Conservation (phyloP, 2,888 invertebrate genomes). For the Alcis repandata region DNA sequence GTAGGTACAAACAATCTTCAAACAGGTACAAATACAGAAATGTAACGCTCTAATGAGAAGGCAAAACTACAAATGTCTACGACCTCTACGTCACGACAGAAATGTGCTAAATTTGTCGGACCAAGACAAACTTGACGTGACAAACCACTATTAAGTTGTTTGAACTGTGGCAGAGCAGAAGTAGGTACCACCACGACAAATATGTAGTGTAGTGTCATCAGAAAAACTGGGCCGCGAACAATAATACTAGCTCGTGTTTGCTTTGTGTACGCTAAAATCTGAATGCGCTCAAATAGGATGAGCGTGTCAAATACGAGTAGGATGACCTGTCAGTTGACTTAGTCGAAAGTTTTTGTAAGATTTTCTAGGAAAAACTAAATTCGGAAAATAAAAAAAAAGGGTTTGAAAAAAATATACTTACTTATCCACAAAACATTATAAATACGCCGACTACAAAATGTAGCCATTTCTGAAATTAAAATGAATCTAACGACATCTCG, state of each 20-base stretch:
- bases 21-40: conserved; percentile 60
- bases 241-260: conserved; percentile 50
- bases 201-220: conserved; percentile 61
- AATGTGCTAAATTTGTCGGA: conserved; percentile 81
- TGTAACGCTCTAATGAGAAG: conserved; percentile 81
- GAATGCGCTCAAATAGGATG: conserved; percentile 17
- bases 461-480: no score
- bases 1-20: conserved; percentile 32
- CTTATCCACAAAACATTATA: no score
- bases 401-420: no score
- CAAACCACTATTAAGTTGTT: conserved; percentile 73
- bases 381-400: neutral
- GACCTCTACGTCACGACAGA: conserved; percentile 73
- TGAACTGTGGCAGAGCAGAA: conserved; percentile 56
- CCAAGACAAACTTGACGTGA: conserved; percentile 77
- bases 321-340: conserved; percentile 24
- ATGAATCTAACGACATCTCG: no score
- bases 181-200: conserved; percentile 47
- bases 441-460: no score
- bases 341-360: conserved; percentile 8
- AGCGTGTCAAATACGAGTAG: no score
- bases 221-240: conserved; percentile 55
- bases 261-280: conserved; percentile 28
- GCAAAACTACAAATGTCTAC: conserved; percentile 75
- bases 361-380: neutral